Percentiles rank a stretch among this genome's conserved stretches.
phyloP scores from a whole-genome alignment of 2,113 vertebrate genomes.

The Zosterops japonicus region DNA sequence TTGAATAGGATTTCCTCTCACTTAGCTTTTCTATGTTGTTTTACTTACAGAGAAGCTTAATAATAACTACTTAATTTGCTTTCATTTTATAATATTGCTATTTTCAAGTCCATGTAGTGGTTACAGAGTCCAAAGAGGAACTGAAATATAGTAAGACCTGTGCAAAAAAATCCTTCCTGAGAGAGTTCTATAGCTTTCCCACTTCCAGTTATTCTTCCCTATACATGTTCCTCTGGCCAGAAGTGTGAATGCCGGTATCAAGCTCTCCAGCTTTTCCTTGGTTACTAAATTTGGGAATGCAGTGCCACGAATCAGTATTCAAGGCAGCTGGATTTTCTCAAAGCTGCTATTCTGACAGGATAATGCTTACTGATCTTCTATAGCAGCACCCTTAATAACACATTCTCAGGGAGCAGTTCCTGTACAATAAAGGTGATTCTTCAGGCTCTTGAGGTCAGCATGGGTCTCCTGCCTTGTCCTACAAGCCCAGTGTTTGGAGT shows the following conservation, averaged over 20 bases:
- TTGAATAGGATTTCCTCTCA: background rate
- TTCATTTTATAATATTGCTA: background rate
- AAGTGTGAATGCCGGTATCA: background rate
- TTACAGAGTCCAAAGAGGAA: background rate
- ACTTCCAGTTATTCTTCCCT: background rate
- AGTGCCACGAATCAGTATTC: conserved; percentile 36
- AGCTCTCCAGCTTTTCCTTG: background rate
- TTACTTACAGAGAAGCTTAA: background rate
- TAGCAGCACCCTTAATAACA: background rate
- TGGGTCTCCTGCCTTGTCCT: conserved; percentile 22
- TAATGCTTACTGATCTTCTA: conserved; percentile 60
- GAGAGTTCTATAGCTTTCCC: background rate
- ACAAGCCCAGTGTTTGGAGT: background rate
- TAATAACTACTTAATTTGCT: background rate
- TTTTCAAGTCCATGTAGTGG: background rate
- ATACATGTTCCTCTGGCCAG: background rate
- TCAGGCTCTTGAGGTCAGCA: conserved; percentile 22
- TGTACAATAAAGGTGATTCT: conserved; percentile 46
- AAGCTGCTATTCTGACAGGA: conserved; percentile 52
- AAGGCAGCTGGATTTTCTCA: conserved; percentile 41
- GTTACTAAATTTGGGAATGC: conserved; percentile 33
- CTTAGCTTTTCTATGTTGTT: background rate
- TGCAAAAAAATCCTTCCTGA: background rate
- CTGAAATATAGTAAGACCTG: background rate
- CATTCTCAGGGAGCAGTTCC: conserved; percentile 30